Conservation (phyloP, 2,797 vertebrate species). For the Petrocephalus schoutedeni region DNA sequence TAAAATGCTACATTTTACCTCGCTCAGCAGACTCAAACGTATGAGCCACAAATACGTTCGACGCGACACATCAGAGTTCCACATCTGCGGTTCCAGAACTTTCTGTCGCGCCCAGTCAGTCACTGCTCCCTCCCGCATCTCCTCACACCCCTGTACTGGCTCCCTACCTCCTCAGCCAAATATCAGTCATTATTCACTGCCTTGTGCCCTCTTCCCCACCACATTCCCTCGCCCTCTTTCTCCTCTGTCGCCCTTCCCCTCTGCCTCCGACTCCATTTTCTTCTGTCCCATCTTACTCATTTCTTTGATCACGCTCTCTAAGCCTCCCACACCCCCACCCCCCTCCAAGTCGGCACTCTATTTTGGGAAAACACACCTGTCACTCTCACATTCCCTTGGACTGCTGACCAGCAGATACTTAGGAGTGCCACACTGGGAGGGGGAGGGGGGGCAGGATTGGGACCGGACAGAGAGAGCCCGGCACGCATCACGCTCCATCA, state of each 20-base stretch:
- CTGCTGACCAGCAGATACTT: constrained; percentile 71
- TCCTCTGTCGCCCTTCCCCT: background rate
- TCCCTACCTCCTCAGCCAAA: constrained; percentile 41
- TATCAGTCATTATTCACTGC: background rate
- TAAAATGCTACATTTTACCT: constrained; percentile 5
- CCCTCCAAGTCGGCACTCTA: constrained; percentile 50
- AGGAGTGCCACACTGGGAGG: constrained; percentile 44
- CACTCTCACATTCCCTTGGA: constrained; percentile 66
- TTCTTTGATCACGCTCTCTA: constrained; percentile 34
- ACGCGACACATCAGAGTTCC: constrained; percentile 23
- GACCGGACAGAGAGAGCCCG: background rate
- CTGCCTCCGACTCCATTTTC: background rate
- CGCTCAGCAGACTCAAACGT: background rate
- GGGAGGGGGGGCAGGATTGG: background rate
- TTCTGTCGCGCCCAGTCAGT: background rate
- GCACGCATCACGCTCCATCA: too few species aligned
- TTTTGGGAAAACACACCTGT: constrained; percentile 71
- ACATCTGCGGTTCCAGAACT: constrained; percentile 2
- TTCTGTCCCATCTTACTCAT: constrained; percentile 37
- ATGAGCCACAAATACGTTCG: background rate
- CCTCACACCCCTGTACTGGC: background rate
- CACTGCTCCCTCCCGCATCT: background rate
- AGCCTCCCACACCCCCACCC: constrained; percentile 39
- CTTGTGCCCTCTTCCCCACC: background rate
- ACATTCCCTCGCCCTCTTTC: background rate